Conservation (phyloP, 2,113 vertebrate genomes). For the Malaclemys terrapin region DNA sequence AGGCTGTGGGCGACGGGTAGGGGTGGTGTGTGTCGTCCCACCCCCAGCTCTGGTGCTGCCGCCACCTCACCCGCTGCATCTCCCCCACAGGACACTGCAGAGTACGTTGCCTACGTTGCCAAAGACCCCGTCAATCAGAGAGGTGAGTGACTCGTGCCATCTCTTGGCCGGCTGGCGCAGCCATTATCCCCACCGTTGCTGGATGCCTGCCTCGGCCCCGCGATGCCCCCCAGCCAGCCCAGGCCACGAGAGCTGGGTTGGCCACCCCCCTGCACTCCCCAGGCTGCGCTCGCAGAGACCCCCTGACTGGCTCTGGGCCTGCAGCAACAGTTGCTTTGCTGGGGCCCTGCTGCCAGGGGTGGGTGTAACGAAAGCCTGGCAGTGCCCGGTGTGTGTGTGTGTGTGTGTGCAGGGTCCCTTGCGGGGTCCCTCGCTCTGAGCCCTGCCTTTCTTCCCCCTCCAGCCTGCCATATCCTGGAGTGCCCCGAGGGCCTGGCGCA, state of each 20-base stretch:
- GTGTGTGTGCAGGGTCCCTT: accelerated
- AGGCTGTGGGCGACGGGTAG: neutral
- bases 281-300: accelerated
- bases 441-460: neutral
- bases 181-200: neutral
- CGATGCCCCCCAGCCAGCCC: no score
- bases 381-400: neutral
- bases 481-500: conserved; percentile 96
- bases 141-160: conserved; percentile 80
- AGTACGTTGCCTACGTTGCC: conserved; percentile 92
- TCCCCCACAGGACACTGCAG: conserved; percentile 79
- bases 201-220: neutral
- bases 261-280: neutral
- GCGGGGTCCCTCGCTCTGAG: neutral
- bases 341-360: neutral
- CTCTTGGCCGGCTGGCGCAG: neutral
- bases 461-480: conserved; percentile 97
- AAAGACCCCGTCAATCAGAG: conserved; percentile 99
- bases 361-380: neutral
- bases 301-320: no score
- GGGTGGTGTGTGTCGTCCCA: neutral
- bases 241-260: neutral
- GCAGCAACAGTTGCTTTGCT: neutral
- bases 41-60: accelerated
- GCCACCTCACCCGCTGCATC: neutral